These are phyloP conservation scores for Sebastes schlegelii DNA, from an alignment of 2,113 vertebrate species.

Conservation along the genomic window DNA sequence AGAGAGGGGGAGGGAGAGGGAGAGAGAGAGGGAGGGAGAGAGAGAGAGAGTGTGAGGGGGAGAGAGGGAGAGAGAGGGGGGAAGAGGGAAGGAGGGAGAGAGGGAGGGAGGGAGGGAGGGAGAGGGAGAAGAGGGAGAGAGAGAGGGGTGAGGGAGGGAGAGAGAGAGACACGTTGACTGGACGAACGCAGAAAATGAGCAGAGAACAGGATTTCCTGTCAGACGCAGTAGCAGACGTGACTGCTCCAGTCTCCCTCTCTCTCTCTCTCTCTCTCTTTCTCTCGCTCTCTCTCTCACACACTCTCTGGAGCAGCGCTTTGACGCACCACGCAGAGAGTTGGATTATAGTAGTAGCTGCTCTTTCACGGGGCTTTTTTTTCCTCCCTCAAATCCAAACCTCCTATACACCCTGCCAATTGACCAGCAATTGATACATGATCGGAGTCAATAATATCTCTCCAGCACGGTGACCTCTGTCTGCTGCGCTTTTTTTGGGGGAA, in stretches of 20 bases:
- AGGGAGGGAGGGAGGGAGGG: background rate
- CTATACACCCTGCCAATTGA: conserved; percentile 16
- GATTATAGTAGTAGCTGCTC: conserved; percentile 75
- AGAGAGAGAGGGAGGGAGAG: conserved; percentile 7
- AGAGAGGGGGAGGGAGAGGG: background rate
- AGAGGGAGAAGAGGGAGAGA: conserved; percentile 18
- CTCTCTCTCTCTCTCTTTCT: conserved; percentile 20
- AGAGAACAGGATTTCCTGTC: conserved; percentile 45
- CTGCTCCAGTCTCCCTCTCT: conserved; percentile 58
- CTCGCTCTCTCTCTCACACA: conserved; percentile 50
- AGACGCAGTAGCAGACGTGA: conserved; percentile 72
- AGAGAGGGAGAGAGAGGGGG: conserved; percentile 14
- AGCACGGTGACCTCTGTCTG: conserved; percentile 67
- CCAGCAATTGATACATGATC: conserved; percentile 53
- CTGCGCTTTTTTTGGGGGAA: conserved; percentile 47
- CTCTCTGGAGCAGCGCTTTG: conserved; percentile 75
- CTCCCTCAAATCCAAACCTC: conserved; percentile 12
- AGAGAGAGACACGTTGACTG: too few species aligned
- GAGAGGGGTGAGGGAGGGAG: conserved; percentile 30
- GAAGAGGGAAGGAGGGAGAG: conserved; percentile 19
- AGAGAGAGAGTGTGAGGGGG: conserved; percentile 20
- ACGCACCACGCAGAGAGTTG: conserved; percentile 77
- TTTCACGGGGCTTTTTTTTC: conserved; percentile 57
- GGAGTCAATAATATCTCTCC: conserved; percentile 56
- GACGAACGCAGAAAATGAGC: too few species aligned